Conservation (phyloP, 2,797 vertebrate genomes). For the Arctocebus calabarensis region DNA sequence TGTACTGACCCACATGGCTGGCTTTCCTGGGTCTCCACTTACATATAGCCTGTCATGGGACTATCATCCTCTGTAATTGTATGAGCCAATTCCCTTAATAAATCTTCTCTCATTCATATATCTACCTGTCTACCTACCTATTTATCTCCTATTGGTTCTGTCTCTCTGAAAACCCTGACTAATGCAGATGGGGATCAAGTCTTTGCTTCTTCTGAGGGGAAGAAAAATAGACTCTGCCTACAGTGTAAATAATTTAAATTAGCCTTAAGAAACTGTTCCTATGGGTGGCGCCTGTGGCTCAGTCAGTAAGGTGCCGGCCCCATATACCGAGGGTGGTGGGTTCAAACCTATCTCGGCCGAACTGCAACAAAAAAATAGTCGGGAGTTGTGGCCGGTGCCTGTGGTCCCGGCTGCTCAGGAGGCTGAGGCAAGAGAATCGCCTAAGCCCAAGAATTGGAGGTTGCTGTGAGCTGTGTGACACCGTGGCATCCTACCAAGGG, state of each 20-base stretch:
- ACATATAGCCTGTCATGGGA: background rate
- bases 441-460: too few relatives aligned
- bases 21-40: background rate
- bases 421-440: too few relatives aligned
- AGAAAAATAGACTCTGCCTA: background rate
- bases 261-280: conserved; percentile 11
- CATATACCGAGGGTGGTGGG: too few relatives aligned
- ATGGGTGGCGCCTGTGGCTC: too few relatives aligned
- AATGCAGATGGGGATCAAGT: background rate
- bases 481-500: too few relatives aligned
- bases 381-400: too few relatives aligned
- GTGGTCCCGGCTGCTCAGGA: too few relatives aligned
- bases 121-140: background rate
- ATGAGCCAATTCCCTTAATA: background rate
- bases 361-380: too few relatives aligned
- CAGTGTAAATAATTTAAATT: conserved; percentile 32
- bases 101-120: background rate
- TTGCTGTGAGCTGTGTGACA: too few relatives aligned
- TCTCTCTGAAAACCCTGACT: background rate
- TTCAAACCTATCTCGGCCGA: too few relatives aligned
- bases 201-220: conserved; percentile 37
- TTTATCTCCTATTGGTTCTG: background rate
- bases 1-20: background rate
- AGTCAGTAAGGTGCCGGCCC: too few relatives aligned
- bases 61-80: background rate